Evolutionary conservation across 2,888 invertebrate species (phyloP), one percentile per base, ranked within the genome.

Genomic region (Amitus sp.): DNA sequence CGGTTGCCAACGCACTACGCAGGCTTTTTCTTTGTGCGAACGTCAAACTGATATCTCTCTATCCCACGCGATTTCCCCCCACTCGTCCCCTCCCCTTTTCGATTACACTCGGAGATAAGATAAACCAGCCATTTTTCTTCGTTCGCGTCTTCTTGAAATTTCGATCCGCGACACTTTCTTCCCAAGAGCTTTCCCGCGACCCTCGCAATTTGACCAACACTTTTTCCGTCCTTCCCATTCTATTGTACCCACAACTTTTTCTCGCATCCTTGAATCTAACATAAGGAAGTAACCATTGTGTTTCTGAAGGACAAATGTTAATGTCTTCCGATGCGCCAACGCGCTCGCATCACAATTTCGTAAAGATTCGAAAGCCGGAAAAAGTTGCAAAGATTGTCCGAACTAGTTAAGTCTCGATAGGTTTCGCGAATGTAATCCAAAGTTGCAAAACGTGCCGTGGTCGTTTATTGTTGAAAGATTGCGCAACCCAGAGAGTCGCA

Each of bases 1-100:
- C 60, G 64, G 64, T 64, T 64, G 59, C 47, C 52, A 55, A 51
- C 55, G 53, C 15, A 64, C 56, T 53, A 59, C 60, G 52, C 53
- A 39, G 53, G 52, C 56, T 64, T 51, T 59, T 64, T 59, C 60
- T 54, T 64, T 55, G 46, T 39, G 43, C 52, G 39, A 27, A 30
- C 18, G 42, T 46, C 51, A 43, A 59, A 59, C 42, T 42, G 42
- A 52, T 51, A 53, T 60, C 60, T 64, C 57, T 64, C 46, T 56
- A 60, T 59, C 56, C 52, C 40, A 49, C 45, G 20, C 49, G 23
- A 42, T 56, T 57, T 57, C 54, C 28, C 42, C 47, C 48, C 23
- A 9, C n/a, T 34, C 3, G 23, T 23, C 7, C 23, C 37, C 37
- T 13, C 37, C 37, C 15, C 15, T 12, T n/a, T 37, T 37, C 37